Conservation (phyloP, 2,888 invertebrate genomes). For the Archips crataeganus region DNA sequence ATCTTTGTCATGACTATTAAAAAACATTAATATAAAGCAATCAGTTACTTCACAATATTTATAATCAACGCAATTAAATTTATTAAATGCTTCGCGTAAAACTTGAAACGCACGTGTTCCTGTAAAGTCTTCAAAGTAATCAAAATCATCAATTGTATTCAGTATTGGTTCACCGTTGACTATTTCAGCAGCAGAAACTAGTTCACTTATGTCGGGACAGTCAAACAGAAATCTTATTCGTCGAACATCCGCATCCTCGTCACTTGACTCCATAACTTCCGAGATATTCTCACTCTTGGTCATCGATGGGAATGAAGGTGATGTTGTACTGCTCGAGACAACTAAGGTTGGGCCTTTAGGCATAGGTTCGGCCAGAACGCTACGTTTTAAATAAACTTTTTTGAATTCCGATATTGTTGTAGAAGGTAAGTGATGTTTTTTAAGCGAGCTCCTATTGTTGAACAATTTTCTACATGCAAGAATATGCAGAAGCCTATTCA, state of each 20-base stretch:
- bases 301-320: constrained; percentile 63
- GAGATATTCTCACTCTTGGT: constrained; percentile 59
- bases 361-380: constrained; percentile 70
- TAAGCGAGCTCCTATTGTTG: constrained; percentile 74
- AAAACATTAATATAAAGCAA: constrained; percentile 74
- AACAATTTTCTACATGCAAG: constrained; percentile 74
- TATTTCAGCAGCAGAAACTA: constrained; percentile 76
- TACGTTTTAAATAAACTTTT: constrained; percentile 74
- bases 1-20: constrained; percentile 72
- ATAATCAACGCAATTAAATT: constrained; percentile 77
- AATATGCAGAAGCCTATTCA: constrained; percentile 71
- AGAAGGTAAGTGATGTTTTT: constrained; percentile 59
- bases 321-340: constrained; percentile 48
- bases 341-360: constrained; percentile 54
- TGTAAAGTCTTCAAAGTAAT: constrained; percentile 75
- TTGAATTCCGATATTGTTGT: constrained; percentile 70
- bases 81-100: constrained; percentile 68
- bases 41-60: constrained; percentile 80
- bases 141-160: constrained; percentile 74
- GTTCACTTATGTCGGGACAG: constrained; percentile 76
- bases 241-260: constrained; percentile 53
- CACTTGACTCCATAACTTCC: constrained; percentile 41
- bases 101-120: constrained; percentile 67
- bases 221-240: constrained; percentile 69
- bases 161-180: constrained; percentile 61